Evolutionary conservation across 1,140 invertebrate species (phyloP).

Genomic region (Bombyx mandarina): DNA sequence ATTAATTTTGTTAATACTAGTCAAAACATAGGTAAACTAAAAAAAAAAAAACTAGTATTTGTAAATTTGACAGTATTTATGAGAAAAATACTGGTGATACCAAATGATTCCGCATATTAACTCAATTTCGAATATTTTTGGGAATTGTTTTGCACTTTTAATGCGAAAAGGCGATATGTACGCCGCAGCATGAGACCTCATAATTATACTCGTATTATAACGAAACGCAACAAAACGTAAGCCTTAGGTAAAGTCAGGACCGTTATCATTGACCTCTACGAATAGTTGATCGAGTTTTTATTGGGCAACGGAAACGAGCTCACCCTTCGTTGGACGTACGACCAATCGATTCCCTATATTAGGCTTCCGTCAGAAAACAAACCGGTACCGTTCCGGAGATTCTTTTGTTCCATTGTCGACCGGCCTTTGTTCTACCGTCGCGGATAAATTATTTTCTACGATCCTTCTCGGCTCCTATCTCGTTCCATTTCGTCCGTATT

Average conservation of each 20-base stretch:
- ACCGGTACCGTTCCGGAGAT: conserved; percentile 34
- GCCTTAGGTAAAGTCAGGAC: conserved; percentile 15
- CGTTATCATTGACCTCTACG: conserved; percentile 22
- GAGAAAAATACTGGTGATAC: too few species aligned
- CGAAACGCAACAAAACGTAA: neutral
- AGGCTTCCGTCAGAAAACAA: conserved; percentile 58
- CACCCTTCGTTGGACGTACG: conserved; percentile 35
- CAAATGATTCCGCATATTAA: too few species aligned
- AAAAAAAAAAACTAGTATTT: too few species aligned
- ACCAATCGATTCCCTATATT: conserved; percentile 55
- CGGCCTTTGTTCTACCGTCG: conserved; percentile 52
- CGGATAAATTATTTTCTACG: conserved; percentile 49
- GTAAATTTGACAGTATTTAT: too few species aligned
- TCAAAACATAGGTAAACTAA: too few species aligned
- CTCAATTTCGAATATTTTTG: too few species aligned
- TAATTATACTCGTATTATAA: neutral
- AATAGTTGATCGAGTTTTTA: conserved; percentile 31
- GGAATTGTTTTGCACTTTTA: too few species aligned
- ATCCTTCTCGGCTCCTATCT: conserved; percentile 57
- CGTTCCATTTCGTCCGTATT: conserved; percentile 65
- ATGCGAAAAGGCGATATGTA: too few species aligned
- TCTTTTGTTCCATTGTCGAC: conserved; percentile 61
- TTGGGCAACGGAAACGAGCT: conserved; percentile 35
- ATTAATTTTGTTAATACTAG: too few species aligned
- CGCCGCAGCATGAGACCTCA: too few species aligned